These are phyloP conservation scores for Hylaeus anthracinus DNA, from an alignment of 1,140 invertebrate genomes.

Conservation along the genomic window DNA sequence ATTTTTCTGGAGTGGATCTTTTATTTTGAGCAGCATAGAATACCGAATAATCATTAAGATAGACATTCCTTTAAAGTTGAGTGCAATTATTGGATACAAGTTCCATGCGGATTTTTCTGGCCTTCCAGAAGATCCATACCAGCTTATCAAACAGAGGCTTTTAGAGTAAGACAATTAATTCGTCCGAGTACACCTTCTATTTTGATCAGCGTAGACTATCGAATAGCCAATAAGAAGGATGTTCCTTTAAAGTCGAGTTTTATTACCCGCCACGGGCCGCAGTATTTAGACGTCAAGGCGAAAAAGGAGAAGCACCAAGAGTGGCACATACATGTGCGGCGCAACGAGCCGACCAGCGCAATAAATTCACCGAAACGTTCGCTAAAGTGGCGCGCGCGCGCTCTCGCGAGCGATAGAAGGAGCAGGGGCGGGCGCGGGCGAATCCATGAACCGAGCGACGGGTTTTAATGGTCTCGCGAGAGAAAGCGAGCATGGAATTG, in stretches of 20 bases:
- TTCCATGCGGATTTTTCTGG: too few relatives aligned
- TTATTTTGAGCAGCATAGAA: too few relatives aligned
- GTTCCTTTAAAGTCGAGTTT: neutral
- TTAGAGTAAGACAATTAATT: too few relatives aligned
- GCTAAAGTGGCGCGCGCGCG: conserved; percentile 29
- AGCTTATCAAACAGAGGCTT: too few relatives aligned
- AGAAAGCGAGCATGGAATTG: conserved; percentile 49
- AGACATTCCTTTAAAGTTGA: too few relatives aligned
- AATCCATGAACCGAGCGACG: neutral
- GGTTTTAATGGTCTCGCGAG: conserved; percentile 34
- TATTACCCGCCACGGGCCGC: neutral
- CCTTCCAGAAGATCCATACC: too few relatives aligned
- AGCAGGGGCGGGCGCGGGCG: conserved; percentile 18
- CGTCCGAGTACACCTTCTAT: neutral
- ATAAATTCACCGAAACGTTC: conserved; percentile 54
- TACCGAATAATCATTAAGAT: too few relatives aligned
- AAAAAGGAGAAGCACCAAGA: neutral
- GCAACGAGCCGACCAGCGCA: conserved; percentile 3
- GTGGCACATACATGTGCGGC: neutral
- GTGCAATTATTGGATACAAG: too few relatives aligned
- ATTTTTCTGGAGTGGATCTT: too few relatives aligned
- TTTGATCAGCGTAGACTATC: neutral
- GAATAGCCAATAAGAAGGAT: neutral
- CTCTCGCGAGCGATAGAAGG: neutral
- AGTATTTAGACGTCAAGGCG: conserved; percentile 21